Evolutionary conservation across 1,140 invertebrate genomes (phyloP).

Genomic region (Camponotus pennsylvanicus): DNA sequence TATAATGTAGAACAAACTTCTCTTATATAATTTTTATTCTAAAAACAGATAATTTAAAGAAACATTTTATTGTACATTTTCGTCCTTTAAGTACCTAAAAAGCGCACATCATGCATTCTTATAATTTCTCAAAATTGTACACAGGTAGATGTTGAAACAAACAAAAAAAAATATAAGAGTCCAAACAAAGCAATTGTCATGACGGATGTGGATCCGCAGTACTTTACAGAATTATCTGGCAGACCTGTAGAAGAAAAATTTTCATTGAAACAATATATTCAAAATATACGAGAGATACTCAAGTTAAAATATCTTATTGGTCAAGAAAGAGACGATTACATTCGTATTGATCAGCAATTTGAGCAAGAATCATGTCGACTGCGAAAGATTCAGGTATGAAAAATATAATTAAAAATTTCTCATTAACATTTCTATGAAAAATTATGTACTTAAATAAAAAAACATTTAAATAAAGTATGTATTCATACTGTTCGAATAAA

Average conservation of each 20-base stretch:
- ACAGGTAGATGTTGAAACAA: constrained; percentile 73
- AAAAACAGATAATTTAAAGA: too few species aligned
- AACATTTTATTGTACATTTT: too few species aligned
- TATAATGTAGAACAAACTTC: neutral
- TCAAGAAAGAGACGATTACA: constrained; percentile 87
- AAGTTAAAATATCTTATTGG: constrained; percentile 87
- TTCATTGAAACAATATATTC: constrained; percentile 86
- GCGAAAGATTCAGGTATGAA: constrained; percentile 85
- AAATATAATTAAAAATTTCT: neutral
- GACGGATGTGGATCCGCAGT: constrained; percentile 88
- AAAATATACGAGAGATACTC: constrained; percentile 87
- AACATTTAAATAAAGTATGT: neutral
- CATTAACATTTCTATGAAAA: neutral
- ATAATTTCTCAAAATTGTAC: neutral
- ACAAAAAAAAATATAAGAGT: constrained; percentile 70
- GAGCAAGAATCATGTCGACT: constrained; percentile 87
- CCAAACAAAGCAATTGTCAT: constrained; percentile 71
- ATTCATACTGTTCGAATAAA: too few species aligned
- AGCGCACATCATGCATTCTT: neutral
- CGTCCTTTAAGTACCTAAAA: too few species aligned
- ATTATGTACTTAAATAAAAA: neutral
- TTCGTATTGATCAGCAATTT: constrained; percentile 88
- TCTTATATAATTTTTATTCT: neutral
- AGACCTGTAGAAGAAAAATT: constrained; percentile 86
- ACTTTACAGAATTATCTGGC: constrained; percentile 87